phyloP scores from a whole-genome alignment of 2,888 invertebrate species.

The Nectonema munidae region DNA sequence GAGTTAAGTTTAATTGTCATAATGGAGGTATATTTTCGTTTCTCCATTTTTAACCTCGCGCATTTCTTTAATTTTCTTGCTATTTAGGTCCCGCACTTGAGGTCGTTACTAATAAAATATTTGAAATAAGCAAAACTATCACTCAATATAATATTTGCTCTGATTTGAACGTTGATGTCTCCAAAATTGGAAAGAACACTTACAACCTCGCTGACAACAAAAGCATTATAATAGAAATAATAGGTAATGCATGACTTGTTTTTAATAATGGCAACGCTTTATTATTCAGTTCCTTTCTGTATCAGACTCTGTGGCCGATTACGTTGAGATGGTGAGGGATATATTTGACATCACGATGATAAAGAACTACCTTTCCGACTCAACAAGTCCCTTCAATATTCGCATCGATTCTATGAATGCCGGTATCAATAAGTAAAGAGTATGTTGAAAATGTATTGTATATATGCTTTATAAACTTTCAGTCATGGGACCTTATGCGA shows the following conservation, averaged over 20 bases:
- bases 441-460: constrained; percentile 8
- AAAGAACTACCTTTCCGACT: constrained; percentile 37
- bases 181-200: constrained; percentile 34
- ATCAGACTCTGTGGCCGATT: constrained; percentile 48
- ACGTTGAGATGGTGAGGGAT: constrained; percentile 56
- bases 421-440: constrained; percentile 29
- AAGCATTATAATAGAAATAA: constrained; percentile 45
- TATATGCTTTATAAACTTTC: constrained; percentile 21
- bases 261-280: background rate
- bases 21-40: constrained; percentile 37
- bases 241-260: constrained; percentile 23
- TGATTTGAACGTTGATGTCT: constrained; percentile 40
- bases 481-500: constrained; percentile 86
- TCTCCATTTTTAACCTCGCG: background rate
- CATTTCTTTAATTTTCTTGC: too few relatives aligned
- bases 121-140: constrained; percentile 41
- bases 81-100: constrained; percentile 52
- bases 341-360: constrained; percentile 72
- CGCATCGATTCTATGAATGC: constrained; percentile 76
- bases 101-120: constrained; percentile 51
- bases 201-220: constrained; percentile 32
- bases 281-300: too few relatives aligned
- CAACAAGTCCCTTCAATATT: constrained; percentile 37
- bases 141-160: constrained; percentile 44
- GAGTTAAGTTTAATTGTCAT: constrained; percentile 83